These are phyloP conservation scores for Amphimallon solstitiale DNA, from an alignment of 2,888 invertebrate genomes.

Conservation along the genomic window DNA sequence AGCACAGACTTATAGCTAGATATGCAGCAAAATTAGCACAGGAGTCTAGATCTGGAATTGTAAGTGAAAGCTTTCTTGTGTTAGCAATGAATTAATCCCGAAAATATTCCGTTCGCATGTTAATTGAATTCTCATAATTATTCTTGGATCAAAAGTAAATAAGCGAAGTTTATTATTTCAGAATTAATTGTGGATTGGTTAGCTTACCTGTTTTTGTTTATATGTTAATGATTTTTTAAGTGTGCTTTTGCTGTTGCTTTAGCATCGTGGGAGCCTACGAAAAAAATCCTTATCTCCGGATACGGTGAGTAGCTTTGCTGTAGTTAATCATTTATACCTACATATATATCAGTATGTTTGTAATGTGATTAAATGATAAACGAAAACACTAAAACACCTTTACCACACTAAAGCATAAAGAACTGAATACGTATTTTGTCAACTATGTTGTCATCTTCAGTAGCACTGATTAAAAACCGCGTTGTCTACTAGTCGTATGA, in stretches of 20 bases:
- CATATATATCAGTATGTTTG: background rate
- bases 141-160: background rate
- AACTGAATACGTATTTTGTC: no score
- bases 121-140: background rate
- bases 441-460: no score
- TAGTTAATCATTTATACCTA: slow-evolving; percentile 15
- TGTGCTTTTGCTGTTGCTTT: slow-evolving; percentile 61
- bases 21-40: slow-evolving; percentile 96
- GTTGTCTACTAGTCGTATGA: no score
- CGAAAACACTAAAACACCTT: no score
- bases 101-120: slow-evolving; percentile 33
- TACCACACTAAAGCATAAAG: no score
- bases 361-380: no score
- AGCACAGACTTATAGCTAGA: slow-evolving; percentile 94
- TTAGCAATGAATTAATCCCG: slow-evolving; percentile 19
- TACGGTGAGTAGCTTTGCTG: slow-evolving; percentile 65
- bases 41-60: slow-evolving; percentile 81
- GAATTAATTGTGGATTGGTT: slow-evolving; percentile 32
- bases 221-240: slow-evolving; percentile 36
- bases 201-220: slow-evolving; percentile 27
- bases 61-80: slow-evolving; percentile 51
- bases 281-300: slow-evolving; percentile 72
- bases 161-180: slow-evolving; percentile 6
- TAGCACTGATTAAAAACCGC: no score
- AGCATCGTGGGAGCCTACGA: slow-evolving; percentile 68